These are phyloP conservation scores for Erebia epiphron DNA, from an alignment of 2,888 invertebrate genomes.

Conservation along the genomic window DNA sequence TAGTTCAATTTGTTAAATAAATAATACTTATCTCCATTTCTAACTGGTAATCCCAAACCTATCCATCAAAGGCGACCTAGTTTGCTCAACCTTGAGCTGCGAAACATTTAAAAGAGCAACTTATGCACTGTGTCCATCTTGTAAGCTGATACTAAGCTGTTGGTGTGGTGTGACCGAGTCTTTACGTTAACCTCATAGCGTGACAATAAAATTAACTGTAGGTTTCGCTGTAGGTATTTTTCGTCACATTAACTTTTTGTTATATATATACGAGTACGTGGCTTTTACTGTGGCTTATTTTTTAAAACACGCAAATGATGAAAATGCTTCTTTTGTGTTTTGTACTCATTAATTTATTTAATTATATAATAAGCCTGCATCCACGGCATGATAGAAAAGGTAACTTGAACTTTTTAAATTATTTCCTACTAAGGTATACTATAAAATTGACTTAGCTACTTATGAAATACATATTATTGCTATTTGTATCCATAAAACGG, in stretches of 20 bases:
- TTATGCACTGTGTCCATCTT: neutral
- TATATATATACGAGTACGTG: slow-evolving; percentile 5
- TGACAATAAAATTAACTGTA: slow-evolving; percentile 11
- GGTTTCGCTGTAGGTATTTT: slow-evolving; percentile 16
- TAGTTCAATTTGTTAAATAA: too few species aligned
- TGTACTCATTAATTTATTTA: slow-evolving; percentile 13
- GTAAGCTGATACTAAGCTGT: neutral
- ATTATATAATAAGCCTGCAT: neutral
- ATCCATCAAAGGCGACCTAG: neutral
- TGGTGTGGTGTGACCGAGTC: neutral
- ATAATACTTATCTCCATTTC: neutral
- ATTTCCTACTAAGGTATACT: too few species aligned
- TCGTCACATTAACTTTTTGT: slow-evolving; percentile 13
- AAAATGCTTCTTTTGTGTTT: slow-evolving; percentile 13
- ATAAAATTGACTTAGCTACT: too few species aligned
- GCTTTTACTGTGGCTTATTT: slow-evolving; percentile 8
- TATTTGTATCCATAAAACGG: neutral
- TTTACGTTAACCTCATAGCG: slow-evolving; percentile 10
- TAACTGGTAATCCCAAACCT: neutral
- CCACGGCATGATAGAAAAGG: neutral
- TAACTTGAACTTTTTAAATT: neutral
- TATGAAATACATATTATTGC: too few species aligned
- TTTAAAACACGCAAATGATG: slow-evolving; percentile 19
- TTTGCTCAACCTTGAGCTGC: neutral
- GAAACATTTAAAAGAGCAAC: neutral